Evolutionary conservation across 2,888 invertebrate genomes (phyloP).

Genomic region (Clivina fossor): DNA sequence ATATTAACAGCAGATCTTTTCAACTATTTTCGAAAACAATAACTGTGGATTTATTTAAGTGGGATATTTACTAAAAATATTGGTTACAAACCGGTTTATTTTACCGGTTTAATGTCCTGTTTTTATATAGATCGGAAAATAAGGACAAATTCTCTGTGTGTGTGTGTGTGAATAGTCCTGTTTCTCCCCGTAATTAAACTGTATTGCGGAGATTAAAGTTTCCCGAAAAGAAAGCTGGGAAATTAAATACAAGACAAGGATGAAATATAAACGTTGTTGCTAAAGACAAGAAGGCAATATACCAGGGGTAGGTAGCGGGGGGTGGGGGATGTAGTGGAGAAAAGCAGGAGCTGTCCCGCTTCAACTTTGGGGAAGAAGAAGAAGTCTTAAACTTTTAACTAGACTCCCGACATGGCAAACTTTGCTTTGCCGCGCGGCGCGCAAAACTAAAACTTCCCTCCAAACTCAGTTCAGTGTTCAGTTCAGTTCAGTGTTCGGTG

Average conservation of each 20-base stretch:
- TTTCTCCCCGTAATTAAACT: slow-evolving; percentile 29
- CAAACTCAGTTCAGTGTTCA: no score
- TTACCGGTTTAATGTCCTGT: no score
- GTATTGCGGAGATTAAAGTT: slow-evolving; percentile 46
- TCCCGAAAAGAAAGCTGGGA: slow-evolving; percentile 44
- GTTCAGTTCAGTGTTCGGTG: no score
- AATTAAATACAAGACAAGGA: slow-evolving; percentile 45
- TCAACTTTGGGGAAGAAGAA: slow-evolving; percentile 34
- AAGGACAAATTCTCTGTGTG: no score
- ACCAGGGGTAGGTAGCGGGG: slow-evolving; percentile 5
- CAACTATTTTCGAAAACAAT: no score
- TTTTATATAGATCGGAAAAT: no score
- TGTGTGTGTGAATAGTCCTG: no score
- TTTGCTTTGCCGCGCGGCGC: no score
- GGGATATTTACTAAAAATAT: no score
- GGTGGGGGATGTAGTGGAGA: slow-evolving; percentile 9
- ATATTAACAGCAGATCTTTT: no score
- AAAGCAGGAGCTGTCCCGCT: slow-evolving; percentile 23
- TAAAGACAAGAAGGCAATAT: slow-evolving; percentile 44
- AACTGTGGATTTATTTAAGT: no score
- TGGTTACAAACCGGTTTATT: no score
- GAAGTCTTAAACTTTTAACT: slow-evolving; percentile 51
- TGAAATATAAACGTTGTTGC: slow-evolving; percentile 40
- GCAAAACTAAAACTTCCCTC: slow-evolving; percentile 51
- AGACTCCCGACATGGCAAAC: slow-evolving; percentile 49